Conservation (phyloP, 1,140 invertebrate species). For the Tenebrio molitor region DNA sequence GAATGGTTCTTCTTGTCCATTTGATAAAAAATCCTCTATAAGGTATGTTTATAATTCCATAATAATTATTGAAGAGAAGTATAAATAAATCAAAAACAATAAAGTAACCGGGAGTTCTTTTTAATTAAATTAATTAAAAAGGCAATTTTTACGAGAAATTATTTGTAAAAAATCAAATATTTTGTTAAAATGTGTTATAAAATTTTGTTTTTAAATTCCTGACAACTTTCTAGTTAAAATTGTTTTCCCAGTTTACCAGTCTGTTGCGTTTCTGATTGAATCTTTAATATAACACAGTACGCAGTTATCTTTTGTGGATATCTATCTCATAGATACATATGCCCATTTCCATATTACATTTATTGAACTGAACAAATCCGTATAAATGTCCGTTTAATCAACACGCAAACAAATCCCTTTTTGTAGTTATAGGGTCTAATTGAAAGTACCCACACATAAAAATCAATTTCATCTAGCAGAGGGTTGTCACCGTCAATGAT, state of each 20-base stretch:
- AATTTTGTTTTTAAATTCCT: constrained; percentile 3
- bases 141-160: too few relatives aligned
- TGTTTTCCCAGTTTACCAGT: not conserved
- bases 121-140: too few relatives aligned
- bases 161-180: too few relatives aligned
- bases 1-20: too few relatives aligned
- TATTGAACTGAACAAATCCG: constrained; percentile 56
- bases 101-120: too few relatives aligned
- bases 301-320: not conserved
- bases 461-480: constrained; percentile 59
- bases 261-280: too few relatives aligned
- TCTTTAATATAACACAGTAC: not conserved
- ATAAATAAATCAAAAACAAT: too few relatives aligned
- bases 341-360: constrained; percentile 29
- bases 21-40: too few relatives aligned
- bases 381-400: constrained; percentile 59
- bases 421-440: constrained; percentile 58
- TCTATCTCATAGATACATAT: constrained; percentile 2
- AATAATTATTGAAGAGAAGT: too few relatives aligned
- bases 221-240: not conserved
- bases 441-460: constrained; percentile 62
- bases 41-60: too few relatives aligned
- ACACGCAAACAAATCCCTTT: constrained; percentile 51
- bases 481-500: constrained; percentile 48
- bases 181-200: not conserved